A percentile compares a stretch with the other conserved stretches of the same genome.
Evolutionary conservation across 2,888 invertebrate genomes (phyloP).

Genomic region (Trypoxylon attenuatum): DNA sequence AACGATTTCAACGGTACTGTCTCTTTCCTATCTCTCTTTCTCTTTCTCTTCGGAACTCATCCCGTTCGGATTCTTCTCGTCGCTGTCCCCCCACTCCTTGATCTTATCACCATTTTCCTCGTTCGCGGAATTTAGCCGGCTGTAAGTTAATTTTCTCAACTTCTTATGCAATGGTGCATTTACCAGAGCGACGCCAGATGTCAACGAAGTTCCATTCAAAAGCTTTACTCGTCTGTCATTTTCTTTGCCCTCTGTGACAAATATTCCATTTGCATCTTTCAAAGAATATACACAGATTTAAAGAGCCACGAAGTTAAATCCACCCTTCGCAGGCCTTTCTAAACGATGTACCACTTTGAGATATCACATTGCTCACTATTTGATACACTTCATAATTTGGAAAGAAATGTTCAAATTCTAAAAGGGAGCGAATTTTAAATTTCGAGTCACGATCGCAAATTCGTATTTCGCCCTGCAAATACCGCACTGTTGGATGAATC

Average conservation of each 20-base stretch:
- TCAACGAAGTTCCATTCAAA: conserved; percentile 26
- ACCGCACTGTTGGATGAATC: no score
- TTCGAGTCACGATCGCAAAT: no score
- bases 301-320: no score
- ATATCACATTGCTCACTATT: no score
- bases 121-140: conserved; percentile 46
- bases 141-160: conserved; percentile 58
- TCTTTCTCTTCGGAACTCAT: conserved; percentile 15
- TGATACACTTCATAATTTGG: no score
- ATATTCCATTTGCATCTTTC: no score
- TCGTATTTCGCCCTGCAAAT: no score
- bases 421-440: no score
- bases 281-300: no score
- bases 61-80: conserved; percentile 7
- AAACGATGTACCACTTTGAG: no score
- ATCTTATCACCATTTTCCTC: conserved; percentile 35
- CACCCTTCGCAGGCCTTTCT: no score
- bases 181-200: conserved; percentile 46
- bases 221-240: conserved; percentile 12
- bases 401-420: no score
- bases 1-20: conserved; percentile 49
- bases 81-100: conserved; percentile 6
- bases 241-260: conserved; percentile 23
- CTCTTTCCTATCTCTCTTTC: conserved; percentile 18
- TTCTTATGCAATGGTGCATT: conserved; percentile 57